phyloP scores from a whole-genome alignment of 2,113 vertebrate genomes.

The Phrynocephalus versicolor region DNA sequence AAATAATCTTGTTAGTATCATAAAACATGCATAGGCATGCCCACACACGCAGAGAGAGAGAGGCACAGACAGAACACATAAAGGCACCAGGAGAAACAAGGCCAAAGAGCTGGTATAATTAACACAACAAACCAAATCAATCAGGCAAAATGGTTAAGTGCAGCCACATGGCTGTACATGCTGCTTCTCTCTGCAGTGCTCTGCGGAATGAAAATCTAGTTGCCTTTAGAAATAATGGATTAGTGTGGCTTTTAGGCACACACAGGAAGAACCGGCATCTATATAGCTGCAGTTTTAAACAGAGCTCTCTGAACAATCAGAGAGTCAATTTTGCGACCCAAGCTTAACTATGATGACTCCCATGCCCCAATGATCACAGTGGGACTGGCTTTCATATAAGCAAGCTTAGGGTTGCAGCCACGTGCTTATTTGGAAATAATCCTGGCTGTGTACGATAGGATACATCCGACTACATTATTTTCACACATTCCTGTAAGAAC shows the following conservation, averaged over 20 bases:
- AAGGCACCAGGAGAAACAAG: neutral
- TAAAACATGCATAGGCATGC: neutral
- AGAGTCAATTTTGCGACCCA: neutral
- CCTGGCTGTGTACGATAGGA: no score
- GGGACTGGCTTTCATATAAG: neutral
- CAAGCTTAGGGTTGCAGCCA: no score
- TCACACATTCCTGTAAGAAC: no score
- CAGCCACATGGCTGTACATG: neutral
- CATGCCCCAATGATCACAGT: neutral
- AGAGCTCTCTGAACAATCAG: neutral
- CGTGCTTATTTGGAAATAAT: no score
- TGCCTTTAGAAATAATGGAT: slow-evolving; percentile 34
- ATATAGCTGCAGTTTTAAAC: neutral
- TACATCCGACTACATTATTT: no score
- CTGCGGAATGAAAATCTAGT: slow-evolving; percentile 31
- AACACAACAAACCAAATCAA: slow-evolving; percentile 25
- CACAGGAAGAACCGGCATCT: neutral
- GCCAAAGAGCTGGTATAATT: slow-evolving; percentile 28
- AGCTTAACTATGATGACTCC: neutral
- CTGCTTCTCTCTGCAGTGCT: slow-evolving; percentile 22
- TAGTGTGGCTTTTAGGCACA: slow-evolving; percentile 6
- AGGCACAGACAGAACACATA: neutral
- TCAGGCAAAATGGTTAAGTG: neutral
- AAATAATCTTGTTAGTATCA: slow-evolving; percentile 37
- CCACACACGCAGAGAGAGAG: neutral